Evolutionary conservation across 2,113 vertebrate species (phyloP), one percentile per base, ranked within the genome.

Genomic region (Recurvirostra avosetta): DNA sequence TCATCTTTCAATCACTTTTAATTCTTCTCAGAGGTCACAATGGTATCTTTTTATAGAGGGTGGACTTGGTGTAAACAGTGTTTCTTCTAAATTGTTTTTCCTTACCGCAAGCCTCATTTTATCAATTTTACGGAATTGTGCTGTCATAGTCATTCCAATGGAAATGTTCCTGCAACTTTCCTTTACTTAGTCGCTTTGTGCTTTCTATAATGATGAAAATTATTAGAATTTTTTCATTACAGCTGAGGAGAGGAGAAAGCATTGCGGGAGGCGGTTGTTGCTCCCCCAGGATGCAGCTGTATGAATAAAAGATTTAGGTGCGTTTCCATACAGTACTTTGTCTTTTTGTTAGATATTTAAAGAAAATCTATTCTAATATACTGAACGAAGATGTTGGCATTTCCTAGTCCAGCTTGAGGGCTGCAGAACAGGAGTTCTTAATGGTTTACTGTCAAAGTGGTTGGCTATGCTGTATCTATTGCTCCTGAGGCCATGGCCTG

Each of bases 301-400:
- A 79, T 95, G 71, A 92, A 76, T 92, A 94, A 83, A 88, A 95
- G 74, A 78, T 91, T 26, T 30, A n/a, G 70, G 53, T 49, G 70
- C 16, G 38, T 95, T 94, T 96, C 89, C 61, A 74, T 77, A 50
- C 1, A 4, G 70, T 88, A 59, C 55, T 74, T 59, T 38, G 59
- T 80, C 81, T 58, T 88, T 86, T 63, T 67, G 49, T 76, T 83
- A 68, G 67, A 36, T 87, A 73, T 73, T 70, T 90, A 52, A 66
- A 86, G 67, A 36, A 92, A 93, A 86, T 56, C 62, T 84, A 11
- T 79, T 76, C 38, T 49, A 59, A 63, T 63, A 36, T 6, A 38
- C 17, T 17, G 84, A 79, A 86, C 70, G 75, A 66, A 79, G 93
- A 36, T 61, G 23, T 32, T 90, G 94, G 85, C 86, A 90, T 96